A percentile compares a stretch with the other conserved stretches of the same genome.
These are phyloP conservation scores for Pocillopora meandrina DNA, from an alignment of 92 coral and sea anemone genomes.

Conservation along the genomic window DNA sequence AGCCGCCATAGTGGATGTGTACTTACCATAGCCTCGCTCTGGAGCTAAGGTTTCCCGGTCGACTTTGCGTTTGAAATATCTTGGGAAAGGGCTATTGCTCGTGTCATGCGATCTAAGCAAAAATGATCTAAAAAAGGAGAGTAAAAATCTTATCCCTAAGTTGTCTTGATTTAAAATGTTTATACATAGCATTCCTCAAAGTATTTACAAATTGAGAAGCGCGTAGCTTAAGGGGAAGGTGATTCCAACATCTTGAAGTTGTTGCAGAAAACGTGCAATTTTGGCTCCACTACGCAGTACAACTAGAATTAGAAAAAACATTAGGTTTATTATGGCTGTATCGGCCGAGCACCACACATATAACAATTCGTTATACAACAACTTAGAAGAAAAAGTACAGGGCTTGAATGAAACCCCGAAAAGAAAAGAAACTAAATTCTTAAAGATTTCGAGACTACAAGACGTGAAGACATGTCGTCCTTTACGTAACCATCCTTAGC, in stretches of 20 bases:
- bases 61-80: constrained; percentile 2
- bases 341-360: not conserved
- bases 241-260: too few species aligned
- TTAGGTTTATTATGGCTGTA: not conserved
- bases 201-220: too few species aligned
- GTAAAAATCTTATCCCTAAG: too few species aligned
- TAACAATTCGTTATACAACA: not conserved
- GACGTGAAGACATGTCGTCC: constrained; percentile 1
- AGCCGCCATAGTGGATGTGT: too few species aligned
- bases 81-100: not conserved
- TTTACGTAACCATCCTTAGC: constrained; percentile 33
- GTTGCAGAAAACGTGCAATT: not conserved
- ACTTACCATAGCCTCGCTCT: too few species aligned
- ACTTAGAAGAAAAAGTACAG: not conserved
- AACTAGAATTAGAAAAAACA: not conserved
- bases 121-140: too few species aligned
- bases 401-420: not conserved
- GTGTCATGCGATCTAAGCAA: too few species aligned
- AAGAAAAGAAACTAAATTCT: not conserved
- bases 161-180: too few species aligned
- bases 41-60: not conserved
- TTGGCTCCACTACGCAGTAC: not conserved
- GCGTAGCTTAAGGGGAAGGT: too few species aligned
- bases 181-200: too few species aligned
- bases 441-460: constrained; percentile 6